A percentile compares a stretch with the other conserved stretches of the same genome.
Conservation (phyloP, 2,888 invertebrate species). For the Alloplasta piceator region DNA sequence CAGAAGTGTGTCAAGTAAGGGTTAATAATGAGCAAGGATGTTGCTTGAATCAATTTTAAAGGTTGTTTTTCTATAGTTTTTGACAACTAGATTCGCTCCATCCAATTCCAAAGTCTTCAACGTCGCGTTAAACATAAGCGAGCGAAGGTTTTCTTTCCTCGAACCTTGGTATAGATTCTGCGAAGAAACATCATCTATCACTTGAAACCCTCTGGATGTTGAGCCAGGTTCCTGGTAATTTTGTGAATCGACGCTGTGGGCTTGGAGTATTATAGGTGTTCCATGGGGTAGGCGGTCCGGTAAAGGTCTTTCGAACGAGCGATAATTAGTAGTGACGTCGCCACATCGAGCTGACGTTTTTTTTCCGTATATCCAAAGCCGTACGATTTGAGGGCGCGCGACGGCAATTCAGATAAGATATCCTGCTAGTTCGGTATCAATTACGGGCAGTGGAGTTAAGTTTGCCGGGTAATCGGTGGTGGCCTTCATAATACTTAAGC, state of each 20-base stretch:
- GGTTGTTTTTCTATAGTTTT: too few species aligned
- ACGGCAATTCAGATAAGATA: constrained; percentile 72
- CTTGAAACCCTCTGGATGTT: neutral
- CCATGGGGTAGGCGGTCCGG: constrained; percentile 20
- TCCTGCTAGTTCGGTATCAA: constrained; percentile 73
- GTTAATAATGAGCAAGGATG: too few species aligned
- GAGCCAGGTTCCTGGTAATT: neutral
- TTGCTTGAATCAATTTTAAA: too few species aligned
- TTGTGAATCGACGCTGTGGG: constrained; percentile 8
- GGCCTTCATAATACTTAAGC: constrained; percentile 76
- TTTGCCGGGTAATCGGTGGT: constrained; percentile 71
- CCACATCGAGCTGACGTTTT: neutral
- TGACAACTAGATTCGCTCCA: too few species aligned
- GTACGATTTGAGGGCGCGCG: constrained; percentile 47
- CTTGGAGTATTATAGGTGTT: constrained; percentile 3
- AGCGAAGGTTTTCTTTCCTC: too few species aligned
- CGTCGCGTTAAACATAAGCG: too few species aligned
- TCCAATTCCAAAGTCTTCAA: too few species aligned
- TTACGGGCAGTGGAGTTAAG: constrained; percentile 66
- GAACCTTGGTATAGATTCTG: too few species aligned
- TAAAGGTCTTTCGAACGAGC: constrained; percentile 50
- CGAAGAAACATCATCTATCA: too few species aligned
- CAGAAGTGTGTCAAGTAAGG: too few species aligned
- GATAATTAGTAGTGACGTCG: constrained; percentile 55
- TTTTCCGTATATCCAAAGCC: constrained; percentile 12